phyloP scores from a whole-genome alignment of 2,888 invertebrate species.

The Andrena praecox region DNA sequence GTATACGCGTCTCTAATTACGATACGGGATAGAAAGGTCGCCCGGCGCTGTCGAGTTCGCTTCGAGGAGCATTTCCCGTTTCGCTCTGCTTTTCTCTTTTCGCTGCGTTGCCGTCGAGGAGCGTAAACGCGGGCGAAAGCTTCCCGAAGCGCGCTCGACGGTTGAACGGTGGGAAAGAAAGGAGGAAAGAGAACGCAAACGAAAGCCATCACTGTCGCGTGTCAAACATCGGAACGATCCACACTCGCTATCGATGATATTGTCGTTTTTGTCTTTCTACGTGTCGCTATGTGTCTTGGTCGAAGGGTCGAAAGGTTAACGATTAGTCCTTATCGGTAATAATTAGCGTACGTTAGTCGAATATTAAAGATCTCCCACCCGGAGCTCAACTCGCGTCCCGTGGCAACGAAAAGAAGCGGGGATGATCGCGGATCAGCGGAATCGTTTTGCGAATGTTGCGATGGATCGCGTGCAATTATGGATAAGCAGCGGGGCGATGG shows the following conservation, averaged over 20 bases:
- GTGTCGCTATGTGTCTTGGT: slow-evolving; percentile 61
- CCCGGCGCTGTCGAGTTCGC: slow-evolving; percentile 24
- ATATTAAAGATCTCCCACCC: slow-evolving; percentile 41
- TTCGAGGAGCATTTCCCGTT: background rate
- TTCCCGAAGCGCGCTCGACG: slow-evolving; percentile 5
- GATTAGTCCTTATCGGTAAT: slow-evolving; percentile 57
- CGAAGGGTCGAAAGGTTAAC: slow-evolving; percentile 54
- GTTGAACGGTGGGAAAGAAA: background rate
- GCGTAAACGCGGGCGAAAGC: slow-evolving; percentile 9
- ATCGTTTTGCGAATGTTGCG: background rate
- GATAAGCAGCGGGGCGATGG: background rate
- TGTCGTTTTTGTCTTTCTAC: slow-evolving; percentile 57
- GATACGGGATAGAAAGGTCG: slow-evolving; percentile 43
- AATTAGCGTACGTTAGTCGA: slow-evolving; percentile 49
- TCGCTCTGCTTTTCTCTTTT: background rate
- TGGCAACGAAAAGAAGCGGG: slow-evolving; percentile 8
- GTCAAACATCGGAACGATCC: slow-evolving; percentile 40
- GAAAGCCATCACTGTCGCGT: background rate
- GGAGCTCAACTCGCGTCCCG: slow-evolving; percentile 27
- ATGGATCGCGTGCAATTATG: slow-evolving; percentile 9
- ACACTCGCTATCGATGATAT: slow-evolving; percentile 40
- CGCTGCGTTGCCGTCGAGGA: slow-evolving; percentile 47
- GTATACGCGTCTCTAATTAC: slow-evolving; percentile 53
- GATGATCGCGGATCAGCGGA: background rate
- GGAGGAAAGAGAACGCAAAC: slow-evolving; percentile 5